These are phyloP conservation scores for Folsomia manolachei DNA, from an alignment of 2,888 invertebrate species.

Conservation along the genomic window DNA sequence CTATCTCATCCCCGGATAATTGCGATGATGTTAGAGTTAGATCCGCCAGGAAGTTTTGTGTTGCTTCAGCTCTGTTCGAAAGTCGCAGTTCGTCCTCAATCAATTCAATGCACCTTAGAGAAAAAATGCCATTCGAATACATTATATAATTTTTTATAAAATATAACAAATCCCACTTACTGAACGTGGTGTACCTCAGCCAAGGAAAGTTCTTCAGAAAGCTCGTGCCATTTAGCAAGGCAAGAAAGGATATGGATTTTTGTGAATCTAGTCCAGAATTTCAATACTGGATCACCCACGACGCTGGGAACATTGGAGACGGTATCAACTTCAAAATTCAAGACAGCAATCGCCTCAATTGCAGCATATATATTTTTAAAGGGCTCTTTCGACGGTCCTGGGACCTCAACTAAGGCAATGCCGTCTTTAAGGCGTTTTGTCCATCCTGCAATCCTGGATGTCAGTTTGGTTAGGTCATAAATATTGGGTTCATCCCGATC, in stretches of 20 bases:
- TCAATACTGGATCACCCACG: slow-evolving; percentile 8
- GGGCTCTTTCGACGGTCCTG: slow-evolving; percentile 35
- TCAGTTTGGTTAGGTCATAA: not conserved
- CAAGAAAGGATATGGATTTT: slow-evolving; percentile 44
- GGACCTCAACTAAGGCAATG: slow-evolving; percentile 10
- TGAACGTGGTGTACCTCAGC: slow-evolving; percentile 43
- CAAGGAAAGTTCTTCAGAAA: slow-evolving; percentile 39
- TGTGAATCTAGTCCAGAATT: slow-evolving; percentile 40
- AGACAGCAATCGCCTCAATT: slow-evolving; percentile 23
- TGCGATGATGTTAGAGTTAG: too few relatives aligned
- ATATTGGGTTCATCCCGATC: not conserved
- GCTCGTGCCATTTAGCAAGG: slow-evolving; percentile 47
- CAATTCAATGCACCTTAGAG: slow-evolving; percentile 35
- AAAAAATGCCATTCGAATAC: too few relatives aligned
- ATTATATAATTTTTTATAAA: slow-evolving; percentile 5
- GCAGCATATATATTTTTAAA: slow-evolving; percentile 44
- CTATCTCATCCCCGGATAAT: too few relatives aligned
- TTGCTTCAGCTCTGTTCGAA: too few relatives aligned
- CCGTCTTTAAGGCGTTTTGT: slow-evolving; percentile 26
- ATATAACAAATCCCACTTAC: slow-evolving; percentile 29
- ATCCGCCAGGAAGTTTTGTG: too few relatives aligned
- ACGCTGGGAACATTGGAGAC: slow-evolving; percentile 9
- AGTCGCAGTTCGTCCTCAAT: slow-evolving; percentile 28
- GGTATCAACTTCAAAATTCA: slow-evolving; percentile 25
- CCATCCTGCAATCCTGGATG: slow-evolving; percentile 18